Evolutionary conservation across 2,888 invertebrate species (phyloP), one percentile per base, ranked within the genome.

Genomic region (Hirtodrosophila histrioides): DNA sequence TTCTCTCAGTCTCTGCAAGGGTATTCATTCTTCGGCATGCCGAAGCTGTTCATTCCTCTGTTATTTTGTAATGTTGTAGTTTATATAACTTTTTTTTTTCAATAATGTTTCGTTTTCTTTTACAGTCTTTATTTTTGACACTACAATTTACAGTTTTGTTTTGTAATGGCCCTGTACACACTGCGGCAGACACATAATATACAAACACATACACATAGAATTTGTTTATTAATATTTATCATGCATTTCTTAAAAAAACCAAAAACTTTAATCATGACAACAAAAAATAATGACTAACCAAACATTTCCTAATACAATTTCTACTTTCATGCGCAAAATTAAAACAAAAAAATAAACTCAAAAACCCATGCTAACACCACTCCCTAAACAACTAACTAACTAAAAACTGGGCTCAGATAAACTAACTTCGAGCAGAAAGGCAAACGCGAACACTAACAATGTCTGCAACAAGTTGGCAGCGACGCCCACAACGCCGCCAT

Each of bases 341-440:
- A 49, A 69, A 65, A 51, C 61, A 50, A 49, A 57, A 60, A 51
- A 58, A 61, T 58, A 44, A 36, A 43, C 68, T 2, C 44, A 62
- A 57, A 8, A 10, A 36, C 17, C 55, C 48, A 66, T 75, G 54
- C 70, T 75, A 78, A 78, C 70, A 63, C 43, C 70, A 63, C 43
- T 24, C 58, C 12, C 46, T 17, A 70, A 56, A 48, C 40, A 77
- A 86, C 82, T 78, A 82, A 84, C 69, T 49, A 48, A 58, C 50
- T 35, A 57, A 31, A 49, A 65, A 72, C 27, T 27, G 27, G 27
- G 27, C 6, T 31, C 31, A 84, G 83, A 77, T 49, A 83, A 88
- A 88, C 81, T 86, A 87, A 84, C 70, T 79, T 58, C 56, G 75
- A 67, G 63, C 68, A 86, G 68, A 75, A 88, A 74, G 67, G 60